phyloP scores from a whole-genome alignment of 2,113 vertebrate species.

The Seriola dumerili region DNA sequence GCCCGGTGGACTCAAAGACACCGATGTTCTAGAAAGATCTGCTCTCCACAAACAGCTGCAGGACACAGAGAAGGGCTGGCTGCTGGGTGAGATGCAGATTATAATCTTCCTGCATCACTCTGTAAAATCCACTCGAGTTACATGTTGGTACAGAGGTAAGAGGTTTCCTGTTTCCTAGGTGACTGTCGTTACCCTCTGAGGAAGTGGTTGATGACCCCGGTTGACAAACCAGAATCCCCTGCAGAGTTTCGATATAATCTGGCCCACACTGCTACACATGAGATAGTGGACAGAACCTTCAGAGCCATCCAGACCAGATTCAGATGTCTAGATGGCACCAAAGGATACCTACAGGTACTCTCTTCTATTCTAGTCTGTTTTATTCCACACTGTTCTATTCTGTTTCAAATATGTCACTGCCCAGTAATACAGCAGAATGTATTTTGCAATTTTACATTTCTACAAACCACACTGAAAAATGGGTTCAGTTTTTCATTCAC shows the following conservation, averaged over 20 bases:
- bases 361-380: too few species aligned
- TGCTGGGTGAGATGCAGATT: slow-evolving; percentile 88
- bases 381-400: background rate
- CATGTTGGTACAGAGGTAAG: fast-evolving
- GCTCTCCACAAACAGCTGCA: slow-evolving; percentile 84
- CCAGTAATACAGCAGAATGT: too few species aligned
- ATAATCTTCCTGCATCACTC: background rate
- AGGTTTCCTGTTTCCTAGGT: slow-evolving; percentile 76
- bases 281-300: slow-evolving; percentile 91
- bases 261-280: slow-evolving; percentile 91
- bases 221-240: slow-evolving; percentile 88
- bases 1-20: slow-evolving; percentile 91
- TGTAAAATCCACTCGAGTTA: background rate
- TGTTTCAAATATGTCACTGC: too few species aligned
- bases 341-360: slow-evolving; percentile 88
- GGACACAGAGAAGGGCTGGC: slow-evolving; percentile 89
- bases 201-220: slow-evolving; percentile 95
- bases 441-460: too few species aligned
- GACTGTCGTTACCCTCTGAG: slow-evolving; percentile 90
- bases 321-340: slow-evolving; percentile 93
- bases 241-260: slow-evolving; percentile 92
- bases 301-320: slow-evolving; percentile 92
- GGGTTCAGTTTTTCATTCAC: too few species aligned
- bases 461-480: too few species aligned
- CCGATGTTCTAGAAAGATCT: slow-evolving; percentile 88